Conservation (phyloP, 2,888 invertebrate species). For the Drosophila macrospina region DNA sequence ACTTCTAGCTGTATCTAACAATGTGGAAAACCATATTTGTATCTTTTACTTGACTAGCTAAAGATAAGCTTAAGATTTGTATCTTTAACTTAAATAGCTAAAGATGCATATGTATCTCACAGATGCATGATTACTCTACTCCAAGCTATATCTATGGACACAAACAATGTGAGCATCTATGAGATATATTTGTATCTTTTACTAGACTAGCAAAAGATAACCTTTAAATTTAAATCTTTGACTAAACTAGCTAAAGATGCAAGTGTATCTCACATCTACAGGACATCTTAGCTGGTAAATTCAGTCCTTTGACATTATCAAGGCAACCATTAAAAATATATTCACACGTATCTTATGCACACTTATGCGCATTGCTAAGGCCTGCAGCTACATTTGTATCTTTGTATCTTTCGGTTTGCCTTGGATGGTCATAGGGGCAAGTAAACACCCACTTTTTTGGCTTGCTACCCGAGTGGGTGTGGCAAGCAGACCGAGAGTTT, state of each 20-base stretch:
- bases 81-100: background rate
- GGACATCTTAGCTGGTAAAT: no score
- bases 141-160: background rate
- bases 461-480: constrained; percentile 63
- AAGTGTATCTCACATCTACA: constrained; percentile 24
- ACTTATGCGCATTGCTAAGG: constrained; percentile 3
- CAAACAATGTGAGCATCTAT: background rate
- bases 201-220: no score
- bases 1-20: background rate
- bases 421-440: constrained; percentile 15
- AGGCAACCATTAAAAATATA: background rate
- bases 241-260: constrained; percentile 1
- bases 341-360: constrained; percentile 16
- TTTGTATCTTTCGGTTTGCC: background rate
- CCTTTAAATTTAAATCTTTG: no score
- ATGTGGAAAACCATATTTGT: no score
- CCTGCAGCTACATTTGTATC: constrained; percentile 1
- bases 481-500: constrained; percentile 53
- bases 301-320: no score
- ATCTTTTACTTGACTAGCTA: no score
- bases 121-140: background rate
- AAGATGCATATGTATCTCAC: constrained; percentile 13
- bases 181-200: background rate
- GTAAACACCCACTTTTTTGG: constrained; percentile 50
- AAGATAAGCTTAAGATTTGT: no score